Conservation (phyloP, 1,140 invertebrate species). For the Drosophila lini region DNA sequence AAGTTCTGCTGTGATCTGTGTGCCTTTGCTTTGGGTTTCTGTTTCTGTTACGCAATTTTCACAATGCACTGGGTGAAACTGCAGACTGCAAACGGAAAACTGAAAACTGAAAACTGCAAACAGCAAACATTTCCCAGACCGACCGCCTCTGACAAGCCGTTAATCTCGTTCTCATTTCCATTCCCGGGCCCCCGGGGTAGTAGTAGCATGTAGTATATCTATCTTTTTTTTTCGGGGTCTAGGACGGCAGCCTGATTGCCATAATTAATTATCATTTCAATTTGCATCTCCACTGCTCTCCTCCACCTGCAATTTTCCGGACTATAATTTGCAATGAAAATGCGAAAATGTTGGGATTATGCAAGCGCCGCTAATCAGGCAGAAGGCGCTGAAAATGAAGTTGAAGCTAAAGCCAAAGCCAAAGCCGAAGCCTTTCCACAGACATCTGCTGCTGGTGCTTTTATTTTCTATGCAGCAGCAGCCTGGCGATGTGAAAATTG, state of each 20-base stretch:
- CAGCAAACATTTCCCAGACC: slow-evolving; percentile 63
- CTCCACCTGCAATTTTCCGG: slow-evolving; percentile 70
- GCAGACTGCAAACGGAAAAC: slow-evolving; percentile 15
- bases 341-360: slow-evolving; percentile 48
- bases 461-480: slow-evolving; percentile 35
- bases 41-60: slow-evolving; percentile 48
- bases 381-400: slow-evolving; percentile 33
- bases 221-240: slow-evolving; percentile 69
- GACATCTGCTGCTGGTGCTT: slow-evolving; percentile 2
- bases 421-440: not conserved
- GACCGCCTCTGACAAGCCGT: slow-evolving; percentile 30
- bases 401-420: slow-evolving; percentile 3
- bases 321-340: slow-evolving; percentile 51
- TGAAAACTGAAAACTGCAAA: slow-evolving; percentile 42
- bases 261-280: slow-evolving; percentile 83
- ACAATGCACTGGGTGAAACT: slow-evolving; percentile 33
- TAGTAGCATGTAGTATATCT: not conserved
- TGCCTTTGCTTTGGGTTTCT: not conserved
- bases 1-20: slow-evolving; percentile 11
- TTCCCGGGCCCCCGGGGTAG: not conserved
- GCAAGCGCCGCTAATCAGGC: slow-evolving; percentile 61
- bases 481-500: slow-evolving; percentile 69
- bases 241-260: slow-evolving; percentile 75
- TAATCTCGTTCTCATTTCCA: slow-evolving; percentile 45
- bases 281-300: slow-evolving; percentile 66